Evolutionary conservation across 1,140 invertebrate species (phyloP), one percentile per base, ranked within the genome.

Genomic region (Drosophila mojavensis): DNA sequence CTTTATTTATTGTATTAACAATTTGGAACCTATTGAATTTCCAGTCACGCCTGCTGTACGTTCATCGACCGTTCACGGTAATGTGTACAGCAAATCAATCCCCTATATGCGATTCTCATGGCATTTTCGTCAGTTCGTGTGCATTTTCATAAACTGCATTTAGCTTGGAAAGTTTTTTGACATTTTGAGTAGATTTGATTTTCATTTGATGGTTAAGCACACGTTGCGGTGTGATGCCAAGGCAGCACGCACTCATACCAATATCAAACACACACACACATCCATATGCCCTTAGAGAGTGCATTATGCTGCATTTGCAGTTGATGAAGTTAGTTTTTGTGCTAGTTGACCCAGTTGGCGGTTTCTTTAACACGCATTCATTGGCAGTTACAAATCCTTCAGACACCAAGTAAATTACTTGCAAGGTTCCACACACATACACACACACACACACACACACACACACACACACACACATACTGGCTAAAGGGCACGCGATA

Each of bases 91-190:
- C 28, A 41, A 17, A 45, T 58, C 13, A 20, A 24, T 17, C 41
- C 33, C 33, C 41, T 54, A 28, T 59, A 50, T 17, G 64, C 73
- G 43, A 39, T 60, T 59, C 48, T 26, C 48, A 30, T 55, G 5
- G 28, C 13, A 24, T 45, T 55, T 48, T 73, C 56, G 36, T 43
- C 47, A 17, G 48, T 13, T 45, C 63, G n/a, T 63, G 60, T 81
- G 75, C 70, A 72, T 78, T 81, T 86, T 67, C 79, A 86, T 86
- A 83, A 83, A 83, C 84, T 83, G 77, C 81, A 80, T 81, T 81
- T 79, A 79, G 76, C 73, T 83, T 15, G 51, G 71, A 41, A 82
- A 83, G 79, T 78, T 85, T 84, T 82, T 74, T 75, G 72, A 75
- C 65, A 73, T 65, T 61, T 75, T 70, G 60, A 70, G 72, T 64